These are phyloP conservation scores for Cephus runcator DNA, from an alignment of 2,888 invertebrate species.

Conservation along the genomic window DNA sequence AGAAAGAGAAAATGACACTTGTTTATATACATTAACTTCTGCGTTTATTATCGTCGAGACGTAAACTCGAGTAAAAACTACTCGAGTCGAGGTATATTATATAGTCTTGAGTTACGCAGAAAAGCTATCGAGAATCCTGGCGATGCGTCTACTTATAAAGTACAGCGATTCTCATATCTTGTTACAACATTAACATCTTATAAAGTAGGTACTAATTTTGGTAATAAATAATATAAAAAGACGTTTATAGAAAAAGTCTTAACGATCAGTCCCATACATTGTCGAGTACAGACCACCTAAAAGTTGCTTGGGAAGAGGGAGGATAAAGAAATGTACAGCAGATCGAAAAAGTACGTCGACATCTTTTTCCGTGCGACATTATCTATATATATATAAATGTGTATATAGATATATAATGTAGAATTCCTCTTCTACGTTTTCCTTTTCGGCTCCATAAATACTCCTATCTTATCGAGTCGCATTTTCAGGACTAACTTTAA, in stretches of 20 bases:
- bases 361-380: neutral
- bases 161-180: no score
- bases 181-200: no score
- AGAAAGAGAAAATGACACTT: no score
- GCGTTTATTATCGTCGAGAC: no score
- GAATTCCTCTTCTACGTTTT: neutral
- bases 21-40: no score
- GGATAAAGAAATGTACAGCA: constrained; percentile 15
- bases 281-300: no score
- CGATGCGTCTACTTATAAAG: no score
- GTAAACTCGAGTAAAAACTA: no score
- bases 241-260: constrained; percentile 22
- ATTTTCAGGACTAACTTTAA: constrained; percentile 60
- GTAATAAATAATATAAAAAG: constrained; percentile 36
- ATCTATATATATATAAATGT: neutral
- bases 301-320: no score
- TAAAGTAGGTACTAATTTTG: neutral
- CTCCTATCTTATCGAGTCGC: constrained; percentile 52
- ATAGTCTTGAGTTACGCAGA: no score
- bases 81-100: no score
- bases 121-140: no score
- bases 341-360: constrained; percentile 24
- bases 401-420: neutral
- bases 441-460: neutral
- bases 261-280: constrained; percentile 18